These are phyloP conservation scores for Erpobdella octoculata DNA, from an alignment of 2,888 invertebrate species.

Conservation along the genomic window DNA sequence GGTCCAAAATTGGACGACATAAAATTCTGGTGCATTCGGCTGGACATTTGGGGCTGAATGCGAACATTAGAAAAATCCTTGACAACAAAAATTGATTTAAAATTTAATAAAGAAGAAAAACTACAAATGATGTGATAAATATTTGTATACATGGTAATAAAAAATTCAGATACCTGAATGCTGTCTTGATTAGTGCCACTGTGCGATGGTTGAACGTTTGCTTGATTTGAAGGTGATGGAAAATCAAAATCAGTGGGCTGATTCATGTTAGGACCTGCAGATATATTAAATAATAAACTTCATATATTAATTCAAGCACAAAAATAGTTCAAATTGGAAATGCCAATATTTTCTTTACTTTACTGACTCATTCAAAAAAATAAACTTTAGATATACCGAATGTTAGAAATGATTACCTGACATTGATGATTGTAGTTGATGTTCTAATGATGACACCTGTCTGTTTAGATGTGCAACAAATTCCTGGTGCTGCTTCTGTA, in stretches of 20 bases:
- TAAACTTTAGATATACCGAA: too few relatives aligned
- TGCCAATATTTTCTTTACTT: too few relatives aligned
- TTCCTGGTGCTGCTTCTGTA: slow-evolving; percentile 87
- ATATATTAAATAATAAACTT: background rate
- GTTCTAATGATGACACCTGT: slow-evolving; percentile 53
- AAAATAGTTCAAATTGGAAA: too few relatives aligned
- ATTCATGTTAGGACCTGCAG: background rate
- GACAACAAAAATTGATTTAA: background rate
- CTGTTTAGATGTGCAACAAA: slow-evolving; percentile 74
- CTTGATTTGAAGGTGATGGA: too few relatives aligned
- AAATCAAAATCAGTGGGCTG: background rate
- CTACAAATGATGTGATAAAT: too few relatives aligned
- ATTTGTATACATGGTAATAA: too few relatives aligned
- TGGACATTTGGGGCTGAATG: background rate
- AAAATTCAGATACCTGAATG: too few relatives aligned
- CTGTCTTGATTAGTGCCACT: background rate
- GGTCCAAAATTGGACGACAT: slow-evolving; percentile 33
- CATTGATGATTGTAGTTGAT: slow-evolving; percentile 45
- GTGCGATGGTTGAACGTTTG: too few relatives aligned
- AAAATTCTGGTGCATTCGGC: background rate
- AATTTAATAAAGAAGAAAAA: too few relatives aligned
- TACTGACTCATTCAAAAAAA: too few relatives aligned
- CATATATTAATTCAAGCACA: background rate
- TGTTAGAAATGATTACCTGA: too few relatives aligned
- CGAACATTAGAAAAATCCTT: background rate